A percentile compares a stretch with the other conserved stretches of the same genome.
Conservation (phyloP, 2,113 vertebrate genomes). For the Hippocampus barbouri region DNA sequence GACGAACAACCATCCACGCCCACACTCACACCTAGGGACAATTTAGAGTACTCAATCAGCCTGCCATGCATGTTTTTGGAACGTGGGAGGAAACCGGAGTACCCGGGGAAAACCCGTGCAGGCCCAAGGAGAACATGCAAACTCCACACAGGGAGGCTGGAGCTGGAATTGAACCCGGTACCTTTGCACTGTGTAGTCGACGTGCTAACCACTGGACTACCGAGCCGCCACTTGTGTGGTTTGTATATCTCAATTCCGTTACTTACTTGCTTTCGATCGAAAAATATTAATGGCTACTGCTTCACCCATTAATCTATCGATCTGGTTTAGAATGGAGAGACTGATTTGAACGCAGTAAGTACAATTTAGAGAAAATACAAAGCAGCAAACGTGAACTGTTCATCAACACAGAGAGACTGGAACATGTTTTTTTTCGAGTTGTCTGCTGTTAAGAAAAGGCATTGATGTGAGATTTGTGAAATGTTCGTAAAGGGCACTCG, state of each 20-base stretch:
- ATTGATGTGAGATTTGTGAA: too few relatives aligned
- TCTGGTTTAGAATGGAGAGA: not conserved
- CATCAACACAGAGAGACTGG: slow-evolving; percentile 27
- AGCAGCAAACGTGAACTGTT: slow-evolving; percentile 12
- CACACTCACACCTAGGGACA: too few relatives aligned
- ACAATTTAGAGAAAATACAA: slow-evolving; percentile 17
- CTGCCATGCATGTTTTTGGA: too few relatives aligned
- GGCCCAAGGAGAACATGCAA: too few relatives aligned
- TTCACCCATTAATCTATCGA: slow-evolving; percentile 13
- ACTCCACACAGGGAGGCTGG: too few relatives aligned
- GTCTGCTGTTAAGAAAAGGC: not conserved
- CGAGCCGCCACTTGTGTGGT: not conserved
- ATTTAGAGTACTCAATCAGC: too few relatives aligned
- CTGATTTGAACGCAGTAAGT: slow-evolving; percentile 17
- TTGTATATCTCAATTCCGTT: not conserved
- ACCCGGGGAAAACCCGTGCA: too few relatives aligned
- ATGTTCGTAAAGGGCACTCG: not conserved
- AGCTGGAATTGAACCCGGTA: too few relatives aligned
- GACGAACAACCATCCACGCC: too few relatives aligned
- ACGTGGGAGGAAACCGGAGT: too few relatives aligned
- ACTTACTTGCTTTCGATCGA: not conserved
- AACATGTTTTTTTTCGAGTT: not conserved
- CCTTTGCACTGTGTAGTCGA: too few relatives aligned
- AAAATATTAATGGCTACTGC: slow-evolving; percentile 23
- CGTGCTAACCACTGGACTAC: too few relatives aligned